A percentile compares a stretch with the other conserved stretches of the same genome.
phyloP scores from a whole-genome alignment of 1,140 invertebrate species.

The Cecropterus lyciades region DNA sequence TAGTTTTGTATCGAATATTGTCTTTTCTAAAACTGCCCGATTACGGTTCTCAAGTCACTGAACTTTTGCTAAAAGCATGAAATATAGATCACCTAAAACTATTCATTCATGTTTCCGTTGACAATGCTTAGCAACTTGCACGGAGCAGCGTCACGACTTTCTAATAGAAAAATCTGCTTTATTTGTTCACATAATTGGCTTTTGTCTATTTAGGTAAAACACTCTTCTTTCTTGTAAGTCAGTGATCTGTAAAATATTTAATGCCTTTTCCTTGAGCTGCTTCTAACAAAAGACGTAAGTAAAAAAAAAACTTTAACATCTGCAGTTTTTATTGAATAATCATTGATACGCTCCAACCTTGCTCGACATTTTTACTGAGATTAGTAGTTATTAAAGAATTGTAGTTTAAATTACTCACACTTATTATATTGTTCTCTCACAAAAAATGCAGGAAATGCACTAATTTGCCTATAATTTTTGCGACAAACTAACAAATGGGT shows the following conservation, averaged over 20 bases:
- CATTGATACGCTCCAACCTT: constrained; percentile 9
- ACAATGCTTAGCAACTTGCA: background rate
- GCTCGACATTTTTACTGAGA: constrained; percentile 4
- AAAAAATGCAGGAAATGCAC: no score
- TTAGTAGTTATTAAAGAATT: background rate
- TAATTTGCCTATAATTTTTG: no score
- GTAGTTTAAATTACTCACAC: no score
- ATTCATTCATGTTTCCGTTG: constrained; percentile 2
- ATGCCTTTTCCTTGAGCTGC: constrained; percentile 3
- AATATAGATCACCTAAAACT: constrained; percentile 1
- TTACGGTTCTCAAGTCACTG: background rate
- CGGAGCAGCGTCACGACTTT: constrained; percentile 8
- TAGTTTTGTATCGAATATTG: background rate
- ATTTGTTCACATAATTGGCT: no score
- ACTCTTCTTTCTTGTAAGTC: background rate
- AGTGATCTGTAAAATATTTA: constrained; percentile 8
- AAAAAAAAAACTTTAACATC: no score
- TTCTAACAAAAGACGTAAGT: background rate
- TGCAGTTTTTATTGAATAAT: background rate
- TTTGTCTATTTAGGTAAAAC: constrained; percentile 10
- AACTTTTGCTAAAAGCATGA: constrained; percentile 1
- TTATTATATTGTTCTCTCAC: no score
- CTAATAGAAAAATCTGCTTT: constrained; percentile 12
- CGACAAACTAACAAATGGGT: no score
- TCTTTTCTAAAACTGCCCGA: background rate